These are phyloP conservation scores for Astreopora myriophthalma DNA, from an alignment of 64 coral and sea anemone species.

Conservation along the genomic window DNA sequence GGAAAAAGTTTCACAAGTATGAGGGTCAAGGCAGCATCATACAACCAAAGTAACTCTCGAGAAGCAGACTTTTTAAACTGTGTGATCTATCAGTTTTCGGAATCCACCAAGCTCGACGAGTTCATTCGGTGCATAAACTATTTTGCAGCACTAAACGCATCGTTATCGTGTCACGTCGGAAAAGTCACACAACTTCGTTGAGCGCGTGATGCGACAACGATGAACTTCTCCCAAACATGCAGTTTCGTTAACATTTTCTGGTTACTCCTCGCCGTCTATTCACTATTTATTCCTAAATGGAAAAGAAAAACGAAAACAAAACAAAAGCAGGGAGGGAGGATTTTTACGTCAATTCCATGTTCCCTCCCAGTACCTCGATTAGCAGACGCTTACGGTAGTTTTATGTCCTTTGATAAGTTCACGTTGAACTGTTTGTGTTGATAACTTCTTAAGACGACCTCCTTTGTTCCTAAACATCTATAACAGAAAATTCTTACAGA, in stretches of 20 bases:
- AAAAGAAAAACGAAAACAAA: background rate
- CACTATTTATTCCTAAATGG: background rate
- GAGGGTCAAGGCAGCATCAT: background rate
- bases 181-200: background rate
- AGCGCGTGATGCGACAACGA: background rate
- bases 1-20: constrained; percentile 63
- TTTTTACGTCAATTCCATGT: background rate
- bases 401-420: background rate
- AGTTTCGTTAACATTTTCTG: background rate
- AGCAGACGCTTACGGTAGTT: background rate
- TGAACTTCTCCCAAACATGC: background rate
- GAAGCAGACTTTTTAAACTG: background rate
- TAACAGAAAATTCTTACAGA: background rate
- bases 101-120: background rate
- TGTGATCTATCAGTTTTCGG: background rate
- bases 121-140: background rate
- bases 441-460: background rate
- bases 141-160: background rate
- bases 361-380: too few species aligned
- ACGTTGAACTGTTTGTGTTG: background rate
- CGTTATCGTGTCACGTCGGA: background rate
- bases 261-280: background rate
- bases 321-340: background rate
- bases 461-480: background rate
- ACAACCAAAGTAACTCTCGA: background rate